Conservation (phyloP, 2,113 vertebrate species). For the Microcebus murinus region DNA sequence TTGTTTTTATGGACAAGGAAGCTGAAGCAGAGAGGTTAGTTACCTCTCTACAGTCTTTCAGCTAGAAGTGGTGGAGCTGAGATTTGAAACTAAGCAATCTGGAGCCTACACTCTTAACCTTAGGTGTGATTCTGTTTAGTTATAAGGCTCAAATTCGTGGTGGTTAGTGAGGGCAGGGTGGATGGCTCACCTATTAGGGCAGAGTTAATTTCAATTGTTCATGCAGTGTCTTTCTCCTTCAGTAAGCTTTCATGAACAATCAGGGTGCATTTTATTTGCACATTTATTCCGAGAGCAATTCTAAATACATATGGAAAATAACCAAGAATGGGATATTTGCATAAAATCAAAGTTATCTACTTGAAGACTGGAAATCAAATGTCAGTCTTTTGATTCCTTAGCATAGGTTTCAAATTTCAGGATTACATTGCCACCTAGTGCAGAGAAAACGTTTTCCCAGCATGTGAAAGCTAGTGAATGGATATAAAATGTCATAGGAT, state of each 20-base stretch:
- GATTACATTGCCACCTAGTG: constrained; percentile 77
- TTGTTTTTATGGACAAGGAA: constrained; percentile 4
- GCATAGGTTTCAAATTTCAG: constrained; percentile 49
- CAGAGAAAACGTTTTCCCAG: neutral
- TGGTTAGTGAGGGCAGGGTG: neutral
- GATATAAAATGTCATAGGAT: neutral
- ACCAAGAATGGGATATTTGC: constrained; percentile 45
- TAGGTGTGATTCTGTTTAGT: neutral
- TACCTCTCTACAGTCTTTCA: neutral
- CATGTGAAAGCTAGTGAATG: neutral
- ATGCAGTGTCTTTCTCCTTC: constrained; percentile 6
- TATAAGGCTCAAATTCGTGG: neutral
- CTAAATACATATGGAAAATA: constrained; percentile 29
- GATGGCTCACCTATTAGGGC: neutral
- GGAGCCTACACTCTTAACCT: neutral
- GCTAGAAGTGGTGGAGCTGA: neutral
- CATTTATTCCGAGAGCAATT: constrained; percentile 27
- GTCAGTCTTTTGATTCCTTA: neutral
- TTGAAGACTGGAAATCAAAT: constrained; percentile 42
- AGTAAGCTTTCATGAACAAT: constrained; percentile 36
- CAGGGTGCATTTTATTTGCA: constrained; percentile 1
- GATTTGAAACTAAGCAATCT: neutral
- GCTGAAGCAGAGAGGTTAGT: neutral
- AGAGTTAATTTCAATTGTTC: neutral
- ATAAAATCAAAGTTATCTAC: constrained; percentile 37